Conservation (phyloP, 2,113 vertebrate species). For the Forbesichthys papilliferus region DNA sequence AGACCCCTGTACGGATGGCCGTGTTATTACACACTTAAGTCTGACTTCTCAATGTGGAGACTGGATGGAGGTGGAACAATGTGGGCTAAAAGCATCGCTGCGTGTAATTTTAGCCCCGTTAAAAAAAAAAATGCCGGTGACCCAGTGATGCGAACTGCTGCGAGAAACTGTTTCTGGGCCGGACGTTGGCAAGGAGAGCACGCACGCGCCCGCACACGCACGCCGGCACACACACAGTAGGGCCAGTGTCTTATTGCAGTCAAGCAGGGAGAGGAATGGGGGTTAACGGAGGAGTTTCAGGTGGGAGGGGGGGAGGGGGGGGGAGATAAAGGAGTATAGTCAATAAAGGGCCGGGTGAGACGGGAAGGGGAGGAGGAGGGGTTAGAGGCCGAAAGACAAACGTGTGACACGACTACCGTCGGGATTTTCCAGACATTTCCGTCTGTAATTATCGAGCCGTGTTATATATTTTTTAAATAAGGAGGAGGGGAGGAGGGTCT, state of each 20-base stretch:
- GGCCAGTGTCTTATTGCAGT: conserved; percentile 69
- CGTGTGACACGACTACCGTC: conserved; percentile 28
- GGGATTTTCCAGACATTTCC: conserved; percentile 47
- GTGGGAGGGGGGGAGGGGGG: conserved; percentile 38
- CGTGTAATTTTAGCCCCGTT: conserved; percentile 67
- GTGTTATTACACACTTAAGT: conserved; percentile 47
- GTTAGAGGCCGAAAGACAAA: conserved; percentile 13
- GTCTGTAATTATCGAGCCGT: conserved; percentile 72
- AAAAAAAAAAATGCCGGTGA: conserved; percentile 51
- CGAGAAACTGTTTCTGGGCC: conserved; percentile 57
- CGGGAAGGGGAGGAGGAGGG: conserved; percentile 13
- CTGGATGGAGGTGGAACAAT: conserved; percentile 13
- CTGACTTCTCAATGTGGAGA: conserved; percentile 24
- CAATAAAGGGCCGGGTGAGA: neutral
- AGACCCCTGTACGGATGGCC: conserved; percentile 14
- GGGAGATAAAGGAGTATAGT: conserved; percentile 40
- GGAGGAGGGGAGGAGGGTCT: neutral
- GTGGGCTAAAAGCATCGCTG: conserved; percentile 32
- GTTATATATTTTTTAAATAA: conserved; percentile 71
- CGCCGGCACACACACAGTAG: conserved; percentile 40
- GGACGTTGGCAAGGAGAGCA: conserved; percentile 48
- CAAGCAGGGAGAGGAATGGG: conserved; percentile 50
- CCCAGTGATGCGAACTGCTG: conserved; percentile 62
- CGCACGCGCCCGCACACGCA: conserved; percentile 24
- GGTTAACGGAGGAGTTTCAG: conserved; percentile 35